These are phyloP conservation scores for Meiosimyza platycephala DNA, from an alignment of 2,888 invertebrate species.

Conservation along the genomic window DNA sequence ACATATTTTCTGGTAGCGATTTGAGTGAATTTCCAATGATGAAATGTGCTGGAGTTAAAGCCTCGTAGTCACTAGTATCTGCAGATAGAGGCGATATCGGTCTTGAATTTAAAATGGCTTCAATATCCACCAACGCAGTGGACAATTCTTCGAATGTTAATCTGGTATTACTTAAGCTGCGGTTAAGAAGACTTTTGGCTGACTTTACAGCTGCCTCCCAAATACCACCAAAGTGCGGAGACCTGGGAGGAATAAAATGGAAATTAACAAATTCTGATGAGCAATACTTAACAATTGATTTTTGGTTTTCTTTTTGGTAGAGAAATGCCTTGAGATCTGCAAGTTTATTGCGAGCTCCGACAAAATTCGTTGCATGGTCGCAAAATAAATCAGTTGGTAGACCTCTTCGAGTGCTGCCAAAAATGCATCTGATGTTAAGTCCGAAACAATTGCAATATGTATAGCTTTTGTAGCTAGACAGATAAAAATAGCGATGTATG, in stretches of 20 bases:
- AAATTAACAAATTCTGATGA: too few relatives aligned
- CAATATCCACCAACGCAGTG: too few relatives aligned
- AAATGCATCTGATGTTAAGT: slow-evolving; percentile 7
- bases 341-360: slow-evolving; percentile 1
- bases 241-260: background rate
- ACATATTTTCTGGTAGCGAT: too few relatives aligned
- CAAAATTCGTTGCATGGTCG: background rate
- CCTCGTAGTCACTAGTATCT: slow-evolving; percentile 39
- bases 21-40: background rate
- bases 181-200: too few relatives aligned
- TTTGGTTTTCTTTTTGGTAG: too few relatives aligned
- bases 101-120: too few relatives aligned
- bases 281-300: too few relatives aligned
- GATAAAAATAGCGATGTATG: background rate
- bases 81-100: too few relatives aligned
- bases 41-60: background rate
- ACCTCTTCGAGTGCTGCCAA: slow-evolving; percentile 19
- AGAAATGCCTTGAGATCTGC: too few relatives aligned
- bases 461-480: background rate
- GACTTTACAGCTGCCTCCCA: background rate
- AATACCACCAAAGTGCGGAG: slow-evolving; percentile 13
- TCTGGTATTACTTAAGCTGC: too few relatives aligned
- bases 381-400: slow-evolving; percentile 1
- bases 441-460: background rate
- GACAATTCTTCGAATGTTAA: too few relatives aligned